Percentiles rank a stretch among this genome's conserved stretches.
These are phyloP conservation scores for Anticlea derivata DNA, from an alignment of 2,888 invertebrate genomes.

Conservation along the genomic window DNA sequence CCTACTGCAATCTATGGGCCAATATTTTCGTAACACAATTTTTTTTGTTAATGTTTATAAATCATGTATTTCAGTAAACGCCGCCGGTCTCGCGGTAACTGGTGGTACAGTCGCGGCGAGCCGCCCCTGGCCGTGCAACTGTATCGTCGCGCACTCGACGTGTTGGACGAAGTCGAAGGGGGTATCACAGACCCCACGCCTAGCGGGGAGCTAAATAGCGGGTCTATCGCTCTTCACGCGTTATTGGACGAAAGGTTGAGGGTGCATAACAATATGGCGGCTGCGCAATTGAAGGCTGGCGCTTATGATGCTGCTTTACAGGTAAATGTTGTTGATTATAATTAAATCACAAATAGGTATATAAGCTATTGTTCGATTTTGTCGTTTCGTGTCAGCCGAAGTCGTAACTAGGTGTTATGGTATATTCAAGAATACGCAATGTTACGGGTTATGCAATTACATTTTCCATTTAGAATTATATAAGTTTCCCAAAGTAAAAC, in stretches of 20 bases:
- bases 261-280: constrained; percentile 96
- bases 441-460: too few species aligned
- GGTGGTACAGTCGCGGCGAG: constrained; percentile 94
- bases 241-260: constrained; percentile 91
- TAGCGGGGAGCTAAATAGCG: constrained; percentile 67
- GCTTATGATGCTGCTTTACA: constrained; percentile 93
- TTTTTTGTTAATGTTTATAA: too few species aligned
- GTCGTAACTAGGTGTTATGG: too few species aligned
- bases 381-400: too few species aligned
- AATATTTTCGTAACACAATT: too few species aligned
- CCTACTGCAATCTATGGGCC: too few species aligned
- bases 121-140: constrained; percentile 92
- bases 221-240: constrained; percentile 58
- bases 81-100: constrained; percentile 92
- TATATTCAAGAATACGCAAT: too few species aligned
- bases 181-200: constrained; percentile 84
- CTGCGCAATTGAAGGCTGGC: constrained; percentile 94
- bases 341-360: too few species aligned
- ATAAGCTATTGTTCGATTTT: neutral
- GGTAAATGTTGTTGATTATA: constrained; percentile 63
- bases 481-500: too few species aligned
- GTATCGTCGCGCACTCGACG: constrained; percentile 93
- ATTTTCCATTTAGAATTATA: too few species aligned
- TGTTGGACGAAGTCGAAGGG: constrained; percentile 89
- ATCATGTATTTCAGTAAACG: constrained; percentile 61